Conservation (phyloP, 2,797 vertebrate species). For the Leucoraja ocellata region DNA sequence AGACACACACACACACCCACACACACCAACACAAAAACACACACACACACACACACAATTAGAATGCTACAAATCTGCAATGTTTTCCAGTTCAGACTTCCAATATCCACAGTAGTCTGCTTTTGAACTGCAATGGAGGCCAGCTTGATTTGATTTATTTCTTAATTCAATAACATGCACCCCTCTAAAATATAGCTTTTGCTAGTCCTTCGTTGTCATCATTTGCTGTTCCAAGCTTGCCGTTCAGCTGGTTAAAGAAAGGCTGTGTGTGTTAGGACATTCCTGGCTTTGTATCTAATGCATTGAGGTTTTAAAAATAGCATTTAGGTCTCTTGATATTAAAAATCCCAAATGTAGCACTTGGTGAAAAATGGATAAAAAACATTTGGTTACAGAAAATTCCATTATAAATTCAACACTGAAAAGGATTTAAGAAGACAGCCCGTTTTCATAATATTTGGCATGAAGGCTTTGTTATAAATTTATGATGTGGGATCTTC, state of each 20-base stretch:
- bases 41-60: too few species aligned
- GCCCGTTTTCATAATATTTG: background rate
- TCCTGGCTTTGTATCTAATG: background rate
- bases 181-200: background rate
- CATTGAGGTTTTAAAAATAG: background rate
- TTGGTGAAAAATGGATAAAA: background rate
- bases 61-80: too few species aligned
- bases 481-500: constrained; percentile 66
- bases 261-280: background rate
- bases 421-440: background rate
- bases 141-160: background rate
- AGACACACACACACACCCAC: too few species aligned
- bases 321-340: background rate
- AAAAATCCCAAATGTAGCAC: background rate
- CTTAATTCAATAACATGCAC: background rate
- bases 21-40: too few species aligned
- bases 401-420: background rate
- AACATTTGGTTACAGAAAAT: background rate
- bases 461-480: constrained; percentile 38
- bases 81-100: too few species aligned
- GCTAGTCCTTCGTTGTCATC: background rate
- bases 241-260: background rate
- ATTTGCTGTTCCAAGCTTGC: background rate
- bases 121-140: too few species aligned
- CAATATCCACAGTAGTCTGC: too few species aligned